Base-by-base conservation (phyloP, 1,140 invertebrate genomes). In the Dendrolimus kikuchii region DNA sequence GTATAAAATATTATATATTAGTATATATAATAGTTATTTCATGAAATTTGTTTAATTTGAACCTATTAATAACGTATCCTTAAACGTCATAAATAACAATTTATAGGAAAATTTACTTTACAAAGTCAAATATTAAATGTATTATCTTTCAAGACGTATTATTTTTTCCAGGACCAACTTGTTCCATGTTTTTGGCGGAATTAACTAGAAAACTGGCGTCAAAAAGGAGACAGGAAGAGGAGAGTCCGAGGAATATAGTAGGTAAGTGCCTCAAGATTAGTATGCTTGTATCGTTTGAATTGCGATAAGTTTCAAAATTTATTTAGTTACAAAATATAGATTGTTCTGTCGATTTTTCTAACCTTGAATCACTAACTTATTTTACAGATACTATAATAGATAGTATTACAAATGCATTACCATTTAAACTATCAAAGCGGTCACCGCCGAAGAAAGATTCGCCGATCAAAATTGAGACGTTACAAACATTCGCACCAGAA, bases 141-240 rank as follows among this genome's bases (percentile, higher is more conserved):
- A n/a, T n/a, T n/a, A n/a, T n/a, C n/a, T n/a, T n/a, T 2, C 23
- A 23, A 23, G 23, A 23, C 23, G 3, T 2, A 23, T 47, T 7
- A 23, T 8, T 46, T 39, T 40, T 52, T 57, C 36, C 40, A 85
- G 81, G 81, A 36, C 74, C 74, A 38, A 72, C 74, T 7, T 85
- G 81, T 64, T 81, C 80, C 5, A 81, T 74, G 74, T 85, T 81
- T 57, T 56, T 85, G n/a, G 67, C 74, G 10, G 80, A 83, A 57
- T 51, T 86, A 37, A 68, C 75, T 9, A 68, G 69, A 63, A 83
- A 74, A 61, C 53, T 85, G 38, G 71, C 68, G 5, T 59, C 56
- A 2, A 81, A 75, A 66, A 81, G 71, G 55, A 77, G 69, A 52
- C 59, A 73, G 57, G 74, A 82, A 58, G 69, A 71, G 40, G 71